Conservation (phyloP, 2,797 vertebrate species). For the Hydrophis major region DNA sequence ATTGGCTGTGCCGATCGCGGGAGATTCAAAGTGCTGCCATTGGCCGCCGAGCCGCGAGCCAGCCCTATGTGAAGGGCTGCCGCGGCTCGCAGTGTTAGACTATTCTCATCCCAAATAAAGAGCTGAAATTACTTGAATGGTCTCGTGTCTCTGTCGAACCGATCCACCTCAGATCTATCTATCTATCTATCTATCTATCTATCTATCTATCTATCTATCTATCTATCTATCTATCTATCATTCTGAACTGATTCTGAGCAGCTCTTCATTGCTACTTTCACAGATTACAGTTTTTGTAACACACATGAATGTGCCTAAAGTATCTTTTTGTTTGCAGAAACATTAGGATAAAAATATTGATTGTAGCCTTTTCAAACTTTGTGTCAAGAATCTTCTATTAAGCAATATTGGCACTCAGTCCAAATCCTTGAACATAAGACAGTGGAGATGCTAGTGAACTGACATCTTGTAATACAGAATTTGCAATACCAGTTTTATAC, state of each 20-base stretch:
- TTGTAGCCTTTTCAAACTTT: neutral
- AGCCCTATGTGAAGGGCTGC: too few relatives aligned
- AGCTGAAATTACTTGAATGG: too few relatives aligned
- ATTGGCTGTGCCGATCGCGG: too few relatives aligned
- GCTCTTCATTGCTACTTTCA: neutral
- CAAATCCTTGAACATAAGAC: neutral
- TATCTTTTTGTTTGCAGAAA: neutral
- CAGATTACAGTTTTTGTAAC: neutral
- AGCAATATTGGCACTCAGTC: neutral
- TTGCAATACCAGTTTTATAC: neutral
- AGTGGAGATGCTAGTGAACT: neutral
- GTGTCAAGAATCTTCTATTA: neutral
- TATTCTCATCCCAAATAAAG: too few relatives aligned
- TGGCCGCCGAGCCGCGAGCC: too few relatives aligned
- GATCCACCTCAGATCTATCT: too few relatives aligned
- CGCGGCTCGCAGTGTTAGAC: too few relatives aligned
- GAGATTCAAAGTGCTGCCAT: too few relatives aligned
- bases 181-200: too few relatives aligned
- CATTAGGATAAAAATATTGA: neutral
- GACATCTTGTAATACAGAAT: neutral
- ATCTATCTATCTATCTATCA: too few relatives aligned
- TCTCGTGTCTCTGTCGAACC: too few relatives aligned
- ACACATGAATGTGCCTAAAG: neutral
- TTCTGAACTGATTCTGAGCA: neutral
- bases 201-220: too few relatives aligned